phyloP scores from a whole-genome alignment of 2,797 vertebrate genomes.

The Enteromius afrohamiltoni region DNA sequence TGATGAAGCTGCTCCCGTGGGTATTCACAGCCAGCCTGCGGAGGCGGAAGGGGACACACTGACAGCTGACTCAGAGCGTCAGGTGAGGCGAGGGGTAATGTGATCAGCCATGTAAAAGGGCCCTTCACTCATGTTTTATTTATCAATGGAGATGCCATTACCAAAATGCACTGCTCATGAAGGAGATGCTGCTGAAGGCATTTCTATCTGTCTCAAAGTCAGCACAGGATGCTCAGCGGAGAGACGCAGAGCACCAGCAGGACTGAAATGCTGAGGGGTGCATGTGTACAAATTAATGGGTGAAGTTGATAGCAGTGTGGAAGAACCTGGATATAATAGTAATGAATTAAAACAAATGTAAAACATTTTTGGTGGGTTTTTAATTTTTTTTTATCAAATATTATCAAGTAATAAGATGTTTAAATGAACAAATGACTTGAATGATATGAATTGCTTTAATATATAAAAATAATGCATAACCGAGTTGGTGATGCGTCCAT shows the following conservation, averaged over 20 bases:
- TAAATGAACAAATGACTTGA: not conserved
- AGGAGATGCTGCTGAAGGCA: conserved; percentile 68
- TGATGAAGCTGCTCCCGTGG: conserved; percentile 27
- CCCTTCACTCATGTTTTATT: conserved; percentile 79
- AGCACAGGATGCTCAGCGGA: conserved; percentile 58
- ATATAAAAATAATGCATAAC: not conserved
- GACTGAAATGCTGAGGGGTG: conserved; percentile 59
- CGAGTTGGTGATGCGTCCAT: no score
- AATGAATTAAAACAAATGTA: not conserved
- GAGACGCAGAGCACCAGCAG: conserved; percentile 28
- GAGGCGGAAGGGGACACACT: conserved; percentile 53
- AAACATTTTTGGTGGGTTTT: not conserved
- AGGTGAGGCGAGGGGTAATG: conserved; percentile 74
- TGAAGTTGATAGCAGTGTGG: not conserved
- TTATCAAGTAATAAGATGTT: not conserved
- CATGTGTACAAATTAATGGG: not conserved
- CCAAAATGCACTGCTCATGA: conserved; percentile 62
- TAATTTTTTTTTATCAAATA: not conserved
- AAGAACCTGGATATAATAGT: not conserved
- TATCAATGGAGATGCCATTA: conserved; percentile 79
- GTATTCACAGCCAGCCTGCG: conserved; percentile 15
- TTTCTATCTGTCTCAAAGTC: conserved; percentile 70
- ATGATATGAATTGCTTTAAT: not conserved
- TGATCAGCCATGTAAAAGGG: conserved; percentile 77
- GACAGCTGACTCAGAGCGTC: conserved; percentile 61